A percentile compares a stretch with the other conserved stretches of the same genome.
These are phyloP conservation scores for Anarhynchus alexandrinus DNA, from an alignment of 2,113 vertebrate species.

Conservation along the genomic window DNA sequence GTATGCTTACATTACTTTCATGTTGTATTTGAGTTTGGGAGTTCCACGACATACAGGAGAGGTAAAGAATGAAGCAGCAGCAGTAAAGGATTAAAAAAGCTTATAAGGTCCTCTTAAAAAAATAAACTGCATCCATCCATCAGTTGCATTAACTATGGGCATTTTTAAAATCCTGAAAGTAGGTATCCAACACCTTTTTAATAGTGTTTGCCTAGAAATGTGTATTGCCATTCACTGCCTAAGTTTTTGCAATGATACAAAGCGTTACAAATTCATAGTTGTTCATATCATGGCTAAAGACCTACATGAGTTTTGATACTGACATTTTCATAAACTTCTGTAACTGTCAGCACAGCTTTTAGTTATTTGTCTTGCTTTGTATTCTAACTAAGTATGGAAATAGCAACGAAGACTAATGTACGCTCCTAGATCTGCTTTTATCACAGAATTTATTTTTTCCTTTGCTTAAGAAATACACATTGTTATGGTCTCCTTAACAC, in stretches of 20 bases:
- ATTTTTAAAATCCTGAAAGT: background rate
- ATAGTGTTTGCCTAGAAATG: background rate
- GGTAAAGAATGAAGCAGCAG: background rate
- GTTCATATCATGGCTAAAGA: background rate
- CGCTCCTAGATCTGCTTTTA: background rate
- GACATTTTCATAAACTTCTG: background rate
- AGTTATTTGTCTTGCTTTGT: background rate
- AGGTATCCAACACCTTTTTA: background rate
- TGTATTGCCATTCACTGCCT: background rate
- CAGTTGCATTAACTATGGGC: background rate
- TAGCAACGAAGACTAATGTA: background rate
- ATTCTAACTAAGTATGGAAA: background rate
- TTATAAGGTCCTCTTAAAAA: background rate
- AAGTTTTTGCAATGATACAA: background rate
- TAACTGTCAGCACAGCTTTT: background rate
- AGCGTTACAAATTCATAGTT: background rate
- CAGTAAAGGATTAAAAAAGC: background rate
- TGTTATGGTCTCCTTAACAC: background rate
- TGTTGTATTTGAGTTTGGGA: background rate
- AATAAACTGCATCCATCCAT: background rate
- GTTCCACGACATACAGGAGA: background rate
- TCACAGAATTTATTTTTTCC: background rate
- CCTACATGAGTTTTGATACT: background rate
- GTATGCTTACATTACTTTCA: background rate
- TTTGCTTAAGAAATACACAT: background rate